Evolutionary conservation across 2,888 invertebrate species (phyloP), one percentile per base, ranked within the genome.

Genomic region (Drosophila affinis): DNA sequence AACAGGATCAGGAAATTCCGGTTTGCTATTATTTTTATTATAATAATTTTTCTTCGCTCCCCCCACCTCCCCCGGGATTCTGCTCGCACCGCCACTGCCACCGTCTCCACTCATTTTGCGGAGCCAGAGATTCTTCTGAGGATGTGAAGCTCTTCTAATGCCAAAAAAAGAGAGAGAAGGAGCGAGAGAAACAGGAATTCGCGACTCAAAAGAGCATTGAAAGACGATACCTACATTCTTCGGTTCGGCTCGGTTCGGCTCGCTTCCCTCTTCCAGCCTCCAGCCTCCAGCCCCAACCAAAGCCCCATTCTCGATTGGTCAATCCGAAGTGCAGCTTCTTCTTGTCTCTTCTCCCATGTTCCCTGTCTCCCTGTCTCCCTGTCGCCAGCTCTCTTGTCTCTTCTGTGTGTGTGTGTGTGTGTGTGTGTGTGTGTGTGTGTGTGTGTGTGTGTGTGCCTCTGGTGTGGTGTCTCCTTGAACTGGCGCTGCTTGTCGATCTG

Each of bases 1-100:
- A 67, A 86, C 80, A 87, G 88, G 84, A 84, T 87, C 84, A 77
- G 83, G 84, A 85, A 84, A 87, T 82, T 84, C 84, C 88, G 87
- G 84, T 84, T 84, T 87, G 75, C 78, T 79, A 81, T 79, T 85
- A 77, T 81, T 83, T 78, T 79, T 76, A 78, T 87, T 84, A 81
- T 79, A 81, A 83, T 81, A 78, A 78, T 78, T 72, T 69, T 75
- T 72, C 64, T 78, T 67, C 60, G 47, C 62, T 65, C 48, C 46
- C 27, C 47, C 39, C 1, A n/a, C 18, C 18, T 18, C 18, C 21
- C 21, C 21, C 21, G 21, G 39, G 14, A 34, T 55, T 14, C 18
- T 7, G 39, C 46, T 6, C 49, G 51, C 55, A 52, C 29, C 24
- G 17, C 17, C 54, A 17, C 9, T 14, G 29, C 49, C 10, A 58